These are phyloP conservation scores for Macrobrachium nipponense DNA, from an alignment of 1,140 invertebrate species.

Conservation along the genomic window DNA sequence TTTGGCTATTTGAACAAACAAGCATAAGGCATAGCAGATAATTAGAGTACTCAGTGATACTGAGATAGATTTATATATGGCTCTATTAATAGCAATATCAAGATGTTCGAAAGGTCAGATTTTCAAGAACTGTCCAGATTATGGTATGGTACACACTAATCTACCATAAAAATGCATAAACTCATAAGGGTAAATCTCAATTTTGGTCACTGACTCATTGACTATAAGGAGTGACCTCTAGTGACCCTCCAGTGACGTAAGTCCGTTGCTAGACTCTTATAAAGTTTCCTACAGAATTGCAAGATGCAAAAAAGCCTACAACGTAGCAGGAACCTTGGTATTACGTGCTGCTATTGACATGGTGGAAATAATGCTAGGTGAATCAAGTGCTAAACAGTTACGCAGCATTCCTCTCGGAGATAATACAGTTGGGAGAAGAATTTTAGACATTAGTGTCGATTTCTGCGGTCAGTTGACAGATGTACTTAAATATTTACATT, in stretches of 20 bases:
- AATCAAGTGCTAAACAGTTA: slow-evolving; percentile 45
- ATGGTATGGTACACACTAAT: too few relatives aligned
- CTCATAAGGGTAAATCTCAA: too few relatives aligned
- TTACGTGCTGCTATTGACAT: slow-evolving; percentile 56
- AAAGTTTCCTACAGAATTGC: slow-evolving; percentile 50
- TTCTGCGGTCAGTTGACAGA: slow-evolving; percentile 34
- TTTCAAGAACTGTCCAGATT: too few relatives aligned
- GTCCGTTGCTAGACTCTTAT: slow-evolving; percentile 29
- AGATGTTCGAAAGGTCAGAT: too few relatives aligned
- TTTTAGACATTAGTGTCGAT: slow-evolving; percentile 39
- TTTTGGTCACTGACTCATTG: too few relatives aligned
- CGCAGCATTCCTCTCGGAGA: slow-evolving; percentile 33
- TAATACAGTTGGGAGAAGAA: slow-evolving; percentile 42
- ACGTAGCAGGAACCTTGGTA: slow-evolving; percentile 42
- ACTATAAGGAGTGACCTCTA: too few relatives aligned
- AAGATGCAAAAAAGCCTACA: slow-evolving; percentile 33
- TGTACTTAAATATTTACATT: slow-evolving; percentile 21
- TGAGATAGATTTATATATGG: too few relatives aligned
- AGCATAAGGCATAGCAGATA: too few relatives aligned
- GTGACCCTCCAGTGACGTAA: slow-evolving; percentile 20
- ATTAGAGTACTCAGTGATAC: too few relatives aligned
- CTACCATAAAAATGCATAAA: too few relatives aligned
- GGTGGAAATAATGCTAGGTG: slow-evolving; percentile 55
- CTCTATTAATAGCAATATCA: too few relatives aligned
- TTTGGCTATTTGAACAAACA: too few relatives aligned